phyloP scores from a whole-genome alignment of 37 sponge, comb jelly and placozoan genomes.

The Tethya wilhelma region DNA sequence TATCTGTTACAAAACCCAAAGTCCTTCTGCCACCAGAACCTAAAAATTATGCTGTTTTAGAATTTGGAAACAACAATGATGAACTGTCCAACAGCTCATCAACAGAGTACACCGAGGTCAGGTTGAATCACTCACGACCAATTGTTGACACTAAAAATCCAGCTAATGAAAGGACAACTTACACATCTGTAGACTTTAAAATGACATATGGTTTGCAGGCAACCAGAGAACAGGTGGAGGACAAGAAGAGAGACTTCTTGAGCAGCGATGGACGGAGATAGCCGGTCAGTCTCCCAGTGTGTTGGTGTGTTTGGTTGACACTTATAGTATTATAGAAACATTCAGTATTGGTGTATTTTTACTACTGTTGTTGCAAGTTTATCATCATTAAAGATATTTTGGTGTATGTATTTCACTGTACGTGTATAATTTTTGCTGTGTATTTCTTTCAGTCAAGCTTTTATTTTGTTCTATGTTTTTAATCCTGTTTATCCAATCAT shows the following conservation, averaged over 20 bases:
- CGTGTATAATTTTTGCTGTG: no score
- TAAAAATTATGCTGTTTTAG: slow-evolving; percentile 2
- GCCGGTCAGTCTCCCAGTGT: no score
- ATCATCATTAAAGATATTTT: no score
- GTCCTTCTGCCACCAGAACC: not conserved
- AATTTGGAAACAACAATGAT: slow-evolving; percentile 7
- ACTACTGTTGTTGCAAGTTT: no score
- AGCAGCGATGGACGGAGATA: no score
- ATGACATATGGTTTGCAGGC: not conserved
- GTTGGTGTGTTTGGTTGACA: no score
- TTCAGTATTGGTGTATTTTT: no score
- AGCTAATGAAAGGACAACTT: not conserved
- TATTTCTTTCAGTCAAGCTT: no score
- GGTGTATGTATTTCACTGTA: no score
- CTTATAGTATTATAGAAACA: no score
- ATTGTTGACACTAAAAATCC: not conserved
- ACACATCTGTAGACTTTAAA: slow-evolving; percentile 27
- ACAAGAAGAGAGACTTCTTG: not conserved
- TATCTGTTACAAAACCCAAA: slow-evolving; percentile 36
- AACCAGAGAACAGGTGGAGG: slow-evolving; percentile 13
- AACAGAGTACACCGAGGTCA: not conserved
- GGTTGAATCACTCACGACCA: not conserved
- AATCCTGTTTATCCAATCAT: no score
- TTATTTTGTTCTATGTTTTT: no score
- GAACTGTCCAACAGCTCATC: not conserved